These are phyloP conservation scores for Molanna angustata DNA, from an alignment of 2,888 invertebrate genomes.

Conservation along the genomic window DNA sequence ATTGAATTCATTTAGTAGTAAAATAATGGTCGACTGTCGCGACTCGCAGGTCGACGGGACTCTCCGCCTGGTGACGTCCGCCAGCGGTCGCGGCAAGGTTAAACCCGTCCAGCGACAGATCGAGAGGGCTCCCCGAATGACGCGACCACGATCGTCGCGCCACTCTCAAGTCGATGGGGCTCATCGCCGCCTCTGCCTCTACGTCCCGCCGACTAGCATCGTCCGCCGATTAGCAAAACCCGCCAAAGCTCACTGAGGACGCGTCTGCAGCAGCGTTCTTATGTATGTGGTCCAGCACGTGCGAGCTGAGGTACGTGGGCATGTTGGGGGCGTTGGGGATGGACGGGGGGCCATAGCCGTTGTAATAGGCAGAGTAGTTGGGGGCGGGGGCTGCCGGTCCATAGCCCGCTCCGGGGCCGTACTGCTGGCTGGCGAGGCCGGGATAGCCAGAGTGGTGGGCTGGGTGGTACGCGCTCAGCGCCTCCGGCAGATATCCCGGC, in stretches of 20 bases:
- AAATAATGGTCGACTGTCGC: no score
- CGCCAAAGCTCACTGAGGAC: conserved; percentile 52
- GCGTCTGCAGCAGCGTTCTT: conserved; percentile 45
- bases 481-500: conserved; percentile 48
- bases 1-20: no score
- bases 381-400: conserved; percentile 39
- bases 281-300: conserved; percentile 30
- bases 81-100: no score
- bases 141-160: no score
- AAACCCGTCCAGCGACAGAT: no score
- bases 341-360: conserved; percentile 50
- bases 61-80: no score
- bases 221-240: conserved; percentile 53
- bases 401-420: conserved; percentile 39
- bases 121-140: no score
- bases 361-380: conserved; percentile 51
- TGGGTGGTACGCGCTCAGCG: conserved; percentile 44
- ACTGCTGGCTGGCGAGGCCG: conserved; percentile 35
- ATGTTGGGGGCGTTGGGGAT: conserved; percentile 47
- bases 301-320: conserved; percentile 25
- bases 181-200: no score
- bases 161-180: no score
- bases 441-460: conserved; percentile 35
- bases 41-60: no score
- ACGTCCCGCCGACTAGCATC: no score